These are phyloP conservation scores for Epistrophella euchroma DNA, from an alignment of 2,888 invertebrate genomes.

Conservation along the genomic window DNA sequence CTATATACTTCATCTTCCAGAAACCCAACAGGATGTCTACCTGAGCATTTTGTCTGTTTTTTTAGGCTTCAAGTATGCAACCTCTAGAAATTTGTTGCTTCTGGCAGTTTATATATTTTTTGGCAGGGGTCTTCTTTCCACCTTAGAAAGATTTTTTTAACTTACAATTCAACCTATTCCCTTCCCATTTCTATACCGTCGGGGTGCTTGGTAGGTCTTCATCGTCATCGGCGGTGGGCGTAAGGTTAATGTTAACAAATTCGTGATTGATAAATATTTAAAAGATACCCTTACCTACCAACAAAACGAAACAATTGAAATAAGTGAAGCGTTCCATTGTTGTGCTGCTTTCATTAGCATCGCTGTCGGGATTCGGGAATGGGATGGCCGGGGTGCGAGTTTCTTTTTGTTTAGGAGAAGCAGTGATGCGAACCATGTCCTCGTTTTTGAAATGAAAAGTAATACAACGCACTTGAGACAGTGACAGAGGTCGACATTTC, in stretches of 20 bases:
- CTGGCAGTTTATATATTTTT: neutral
- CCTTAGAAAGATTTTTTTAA: constrained; percentile 45
- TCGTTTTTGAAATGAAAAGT: constrained; percentile 54
- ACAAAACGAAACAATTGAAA: constrained; percentile 84
- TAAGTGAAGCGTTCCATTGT: constrained; percentile 82
- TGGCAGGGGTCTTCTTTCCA: neutral
- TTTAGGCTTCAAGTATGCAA: constrained; percentile 44
- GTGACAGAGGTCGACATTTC: constrained; percentile 53
- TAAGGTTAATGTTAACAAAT: constrained; percentile 81
- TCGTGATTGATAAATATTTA: constrained; percentile 84
- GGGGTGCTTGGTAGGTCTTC: neutral
- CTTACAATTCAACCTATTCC: constrained; percentile 23
- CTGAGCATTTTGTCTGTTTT: constrained; percentile 36
- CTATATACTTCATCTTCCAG: constrained; percentile 38
- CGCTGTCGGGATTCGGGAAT: constrained; percentile 3
- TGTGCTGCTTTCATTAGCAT: constrained; percentile 75
- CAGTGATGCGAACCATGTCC: constrained; percentile 53
- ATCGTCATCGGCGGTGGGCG: constrained; percentile 13
- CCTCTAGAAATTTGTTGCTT: constrained; percentile 73
- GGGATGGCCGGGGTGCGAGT: neutral
- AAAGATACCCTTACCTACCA: constrained; percentile 81
- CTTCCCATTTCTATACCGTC: no score
- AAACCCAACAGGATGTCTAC: constrained; percentile 45
- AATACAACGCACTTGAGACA: constrained; percentile 62
- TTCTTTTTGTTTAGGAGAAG: constrained; percentile 14